Evolutionary conservation across 2,888 invertebrate genomes (phyloP), one percentile per base, ranked within the genome.

Genomic region (Thecocarcelia acutangulata): DNA sequence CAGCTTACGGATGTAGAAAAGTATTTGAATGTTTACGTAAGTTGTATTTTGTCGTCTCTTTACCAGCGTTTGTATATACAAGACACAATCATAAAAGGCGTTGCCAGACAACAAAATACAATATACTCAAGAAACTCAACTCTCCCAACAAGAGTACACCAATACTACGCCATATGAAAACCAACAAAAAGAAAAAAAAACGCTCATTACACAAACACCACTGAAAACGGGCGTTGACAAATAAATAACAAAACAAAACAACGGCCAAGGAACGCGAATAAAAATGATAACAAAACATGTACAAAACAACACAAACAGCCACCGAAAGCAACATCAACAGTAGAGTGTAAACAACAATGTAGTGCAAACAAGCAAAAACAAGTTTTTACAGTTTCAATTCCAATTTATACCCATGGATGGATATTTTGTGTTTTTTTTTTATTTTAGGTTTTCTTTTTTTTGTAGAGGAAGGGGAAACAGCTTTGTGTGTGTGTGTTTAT

Each of bases 21-120:
- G 19, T 8, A 15, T 58, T 48, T 50, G 46, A 73, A 85, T 52
- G 80, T 68, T 63, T 76, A 77, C 56, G 28, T 46, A 66, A 37
- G 63, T 42, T 37, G 44, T 9, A 46, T 59, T 58, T 4, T 15
- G 37, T 13, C 52, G 13, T 61, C 52, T 42, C 59, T 52, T 44
- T 61, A 28, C 42, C 42, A 17, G 15, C 28, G 46, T 21, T 11
- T 33, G 52, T 69, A 86, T 33, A 74, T 69, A 89, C 88, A 88
- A 87, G 87, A 87, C 86, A 89, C 85, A 88, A 88, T 87, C 86
- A 86, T 87, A 44, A 87, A 89, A 89, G 89, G 89, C 89, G 89
- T 89, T 89, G 87, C 89, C 89, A 87, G 88, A 87, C 87, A 83
- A 61, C 48, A 66, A 78, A 78, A 76, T 48, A 44, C 40, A 78